Evolutionary conservation across 2,797 vertebrate species (phyloP).

Genomic region (Phalloptychus januarius): DNA sequence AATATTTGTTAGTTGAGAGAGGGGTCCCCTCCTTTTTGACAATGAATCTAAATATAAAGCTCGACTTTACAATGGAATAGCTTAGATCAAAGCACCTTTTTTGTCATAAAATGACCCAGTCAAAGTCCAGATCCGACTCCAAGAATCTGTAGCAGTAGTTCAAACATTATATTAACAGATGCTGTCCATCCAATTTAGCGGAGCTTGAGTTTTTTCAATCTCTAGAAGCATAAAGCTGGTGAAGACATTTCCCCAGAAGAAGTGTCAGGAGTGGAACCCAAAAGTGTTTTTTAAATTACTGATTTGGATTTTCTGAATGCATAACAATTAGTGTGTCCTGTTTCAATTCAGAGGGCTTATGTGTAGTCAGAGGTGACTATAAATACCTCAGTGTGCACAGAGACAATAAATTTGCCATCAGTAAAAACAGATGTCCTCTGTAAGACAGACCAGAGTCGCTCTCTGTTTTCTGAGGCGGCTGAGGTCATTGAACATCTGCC

Average conservation of each 20-base stretch:
- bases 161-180: neutral
- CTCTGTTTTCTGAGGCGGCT: neutral
- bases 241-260: neutral
- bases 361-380: neutral
- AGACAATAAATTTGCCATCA: neutral
- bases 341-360: neutral
- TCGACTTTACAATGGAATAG: neutral
- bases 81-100: neutral
- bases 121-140: too few relatives aligned
- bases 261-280: neutral
- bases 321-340: neutral
- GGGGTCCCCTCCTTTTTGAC: neutral
- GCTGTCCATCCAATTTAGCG: neutral
- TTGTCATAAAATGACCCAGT: neutral
- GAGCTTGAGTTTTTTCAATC: neutral
- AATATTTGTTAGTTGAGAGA: too few relatives aligned
- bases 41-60: neutral
- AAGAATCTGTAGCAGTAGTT: too few relatives aligned
- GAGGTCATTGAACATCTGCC: slow-evolving; percentile 1
- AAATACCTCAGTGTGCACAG: neutral
- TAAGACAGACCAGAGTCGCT: neutral
- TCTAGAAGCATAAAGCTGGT: neutral
- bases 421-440: neutral
- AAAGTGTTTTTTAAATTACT: neutral
- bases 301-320: neutral